These are phyloP conservation scores for Lasius fuliginosus DNA, from an alignment of 2,888 invertebrate species.

Conservation along the genomic window DNA sequence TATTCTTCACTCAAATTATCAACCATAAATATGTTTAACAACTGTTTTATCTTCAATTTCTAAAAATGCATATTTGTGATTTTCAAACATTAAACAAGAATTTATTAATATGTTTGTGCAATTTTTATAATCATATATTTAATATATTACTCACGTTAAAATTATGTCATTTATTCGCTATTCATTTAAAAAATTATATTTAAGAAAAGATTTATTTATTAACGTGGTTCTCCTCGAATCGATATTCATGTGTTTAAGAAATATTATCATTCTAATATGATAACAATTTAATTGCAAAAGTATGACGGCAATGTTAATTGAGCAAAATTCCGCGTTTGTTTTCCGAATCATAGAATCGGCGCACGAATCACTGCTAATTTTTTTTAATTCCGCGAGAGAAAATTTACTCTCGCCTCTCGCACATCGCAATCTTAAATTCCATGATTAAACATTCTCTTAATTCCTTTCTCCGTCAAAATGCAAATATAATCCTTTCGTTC, in stretches of 20 bases:
- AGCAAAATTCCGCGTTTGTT: neutral
- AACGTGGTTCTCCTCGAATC: neutral
- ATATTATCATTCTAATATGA: neutral
- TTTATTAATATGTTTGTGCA: neutral
- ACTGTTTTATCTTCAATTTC: neutral
- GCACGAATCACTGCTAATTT: neutral
- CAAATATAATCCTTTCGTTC: conserved; percentile 14
- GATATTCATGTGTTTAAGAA: neutral
- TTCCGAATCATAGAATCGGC: neutral
- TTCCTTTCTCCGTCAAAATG: conserved; percentile 2
- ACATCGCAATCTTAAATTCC: neutral
- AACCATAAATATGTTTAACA: neutral
- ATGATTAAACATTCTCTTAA: conserved; percentile 20
- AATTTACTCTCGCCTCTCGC: neutral
- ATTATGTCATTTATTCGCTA: neutral
- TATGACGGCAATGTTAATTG: neutral
- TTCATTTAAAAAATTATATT: too few relatives aligned
- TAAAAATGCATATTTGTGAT: neutral
- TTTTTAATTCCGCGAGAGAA: neutral
- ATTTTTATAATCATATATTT: neutral
- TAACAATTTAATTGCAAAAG: neutral
- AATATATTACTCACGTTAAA: neutral
- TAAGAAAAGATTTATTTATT: too few relatives aligned
- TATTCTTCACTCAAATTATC: neutral
- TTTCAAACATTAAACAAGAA: neutral